Evolutionary conservation across 2,113 vertebrate species (phyloP).

Genomic region (Odocoileus hemionus): DNA sequence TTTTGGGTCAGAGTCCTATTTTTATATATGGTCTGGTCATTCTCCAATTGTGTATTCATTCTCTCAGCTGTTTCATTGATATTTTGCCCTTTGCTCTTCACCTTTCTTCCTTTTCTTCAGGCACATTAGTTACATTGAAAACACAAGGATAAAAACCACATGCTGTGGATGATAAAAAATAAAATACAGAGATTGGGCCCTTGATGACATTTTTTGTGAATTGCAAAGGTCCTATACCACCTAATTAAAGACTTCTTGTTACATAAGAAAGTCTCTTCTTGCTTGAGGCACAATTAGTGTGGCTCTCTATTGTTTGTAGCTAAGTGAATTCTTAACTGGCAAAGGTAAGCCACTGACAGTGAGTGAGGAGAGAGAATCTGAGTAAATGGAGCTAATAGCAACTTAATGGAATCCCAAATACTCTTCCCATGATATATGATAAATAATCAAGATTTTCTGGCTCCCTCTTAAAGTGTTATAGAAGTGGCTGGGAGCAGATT

Average conservation of each 20-base stretch:
- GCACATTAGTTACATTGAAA: not conserved
- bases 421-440: not conserved
- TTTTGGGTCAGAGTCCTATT: not conserved
- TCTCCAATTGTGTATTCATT: not conserved
- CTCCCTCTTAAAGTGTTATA: not conserved
- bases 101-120: not conserved
- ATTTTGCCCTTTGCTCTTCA: not conserved
- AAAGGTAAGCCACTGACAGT: not conserved
- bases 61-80: not conserved
- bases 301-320: not conserved
- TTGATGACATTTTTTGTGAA: not conserved
- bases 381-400: not conserved
- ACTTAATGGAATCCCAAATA: not conserved
- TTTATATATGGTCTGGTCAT: not conserved
- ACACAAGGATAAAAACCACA: not conserved
- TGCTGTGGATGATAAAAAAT: not conserved
- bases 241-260: not conserved
- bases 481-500: not conserved
- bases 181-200: not conserved
- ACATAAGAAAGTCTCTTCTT: not conserved
- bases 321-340: not conserved
- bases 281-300: not conserved
- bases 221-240: not conserved
- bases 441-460: not conserved
- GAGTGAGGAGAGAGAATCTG: not conserved